These are phyloP conservation scores for Troilus luridus DNA, from an alignment of 2,888 invertebrate species.

Conservation along the genomic window DNA sequence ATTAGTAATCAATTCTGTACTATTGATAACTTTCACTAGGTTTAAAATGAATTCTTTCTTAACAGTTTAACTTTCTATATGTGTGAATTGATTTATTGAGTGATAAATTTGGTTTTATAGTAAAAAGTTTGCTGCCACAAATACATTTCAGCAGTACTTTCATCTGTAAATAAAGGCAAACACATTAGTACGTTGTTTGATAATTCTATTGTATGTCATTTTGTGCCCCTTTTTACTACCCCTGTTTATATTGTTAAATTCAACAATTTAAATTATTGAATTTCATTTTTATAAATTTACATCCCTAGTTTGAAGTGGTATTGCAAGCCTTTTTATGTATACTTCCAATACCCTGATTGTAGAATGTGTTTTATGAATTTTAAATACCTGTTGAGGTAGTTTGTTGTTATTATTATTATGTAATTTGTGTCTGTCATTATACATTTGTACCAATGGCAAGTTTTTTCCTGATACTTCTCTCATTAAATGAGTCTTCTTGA, in stretches of 20 bases:
- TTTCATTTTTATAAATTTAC: background rate
- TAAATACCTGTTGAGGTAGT: constrained; percentile 30
- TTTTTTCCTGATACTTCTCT: background rate
- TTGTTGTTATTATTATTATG: constrained; percentile 11
- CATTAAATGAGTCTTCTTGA: constrained; percentile 6
- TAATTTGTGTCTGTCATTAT: constrained; percentile 8
- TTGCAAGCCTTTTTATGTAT: constrained; percentile 1
- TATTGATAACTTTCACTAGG: constrained; percentile 3
- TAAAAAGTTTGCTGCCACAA: background rate
- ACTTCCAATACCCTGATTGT: constrained; percentile 46
- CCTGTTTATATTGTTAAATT: background rate
- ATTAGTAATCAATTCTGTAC: background rate
- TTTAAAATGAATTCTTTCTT: background rate
- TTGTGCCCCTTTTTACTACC: background rate
- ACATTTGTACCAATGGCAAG: background rate
- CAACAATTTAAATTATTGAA: background rate
- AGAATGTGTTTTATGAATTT: constrained; percentile 26
- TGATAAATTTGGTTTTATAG: constrained; percentile 15
- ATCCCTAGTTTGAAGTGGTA: constrained; percentile 1
- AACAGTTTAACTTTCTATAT: background rate
- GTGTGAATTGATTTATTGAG: background rate
- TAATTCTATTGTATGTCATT: constrained; percentile 25
- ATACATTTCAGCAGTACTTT: background rate
- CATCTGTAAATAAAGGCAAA: background rate
- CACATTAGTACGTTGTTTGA: background rate